These are phyloP conservation scores for Corticium candelabrum DNA, from an alignment of 37 sponge, comb jelly and placozoan genomes.

Conservation along the genomic window DNA sequence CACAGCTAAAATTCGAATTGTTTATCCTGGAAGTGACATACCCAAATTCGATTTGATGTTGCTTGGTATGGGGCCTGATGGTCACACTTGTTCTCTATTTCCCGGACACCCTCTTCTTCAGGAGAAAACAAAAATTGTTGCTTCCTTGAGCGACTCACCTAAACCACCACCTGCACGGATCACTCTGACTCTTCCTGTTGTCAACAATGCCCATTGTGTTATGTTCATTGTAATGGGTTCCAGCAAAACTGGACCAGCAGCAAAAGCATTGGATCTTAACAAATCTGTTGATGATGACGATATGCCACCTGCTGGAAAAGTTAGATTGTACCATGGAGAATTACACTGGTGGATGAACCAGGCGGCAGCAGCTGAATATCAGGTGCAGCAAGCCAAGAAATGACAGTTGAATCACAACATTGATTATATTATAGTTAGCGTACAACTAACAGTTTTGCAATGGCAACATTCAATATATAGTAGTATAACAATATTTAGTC, in stretches of 20 bases:
- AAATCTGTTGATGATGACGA: constrained; percentile 41
- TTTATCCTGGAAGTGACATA: constrained; percentile 53
- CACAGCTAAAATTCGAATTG: constrained; percentile 47
- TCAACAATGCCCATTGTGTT: constrained; percentile 69
- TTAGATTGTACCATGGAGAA: constrained; percentile 55
- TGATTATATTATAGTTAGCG: no score
- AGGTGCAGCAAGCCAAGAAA: background rate
- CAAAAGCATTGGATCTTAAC: background rate
- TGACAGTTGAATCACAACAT: no score
- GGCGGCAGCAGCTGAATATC: constrained; percentile 36
- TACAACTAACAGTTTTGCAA: no score
- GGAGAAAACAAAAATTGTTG: constrained; percentile 40
- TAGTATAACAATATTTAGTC: no score
- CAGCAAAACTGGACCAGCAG: constrained; percentile 46
- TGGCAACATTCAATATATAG: no score
- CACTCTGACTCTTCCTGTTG: constrained; percentile 87
- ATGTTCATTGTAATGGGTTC: constrained; percentile 64
- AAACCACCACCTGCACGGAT: constrained; percentile 92
- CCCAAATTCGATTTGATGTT: constrained; percentile 84
- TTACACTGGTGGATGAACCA: constrained; percentile 80
- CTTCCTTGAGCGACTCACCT: constrained; percentile 81
- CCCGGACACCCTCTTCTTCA: constrained; percentile 85
- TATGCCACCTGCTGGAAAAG: constrained; percentile 73
- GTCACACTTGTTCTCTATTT: constrained; percentile 98
- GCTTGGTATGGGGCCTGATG: constrained; percentile 97